Evolutionary conservation across 2,888 invertebrate species (phyloP), one percentile per base, ranked within the genome.

Genomic region (Bugula neritina): DNA sequence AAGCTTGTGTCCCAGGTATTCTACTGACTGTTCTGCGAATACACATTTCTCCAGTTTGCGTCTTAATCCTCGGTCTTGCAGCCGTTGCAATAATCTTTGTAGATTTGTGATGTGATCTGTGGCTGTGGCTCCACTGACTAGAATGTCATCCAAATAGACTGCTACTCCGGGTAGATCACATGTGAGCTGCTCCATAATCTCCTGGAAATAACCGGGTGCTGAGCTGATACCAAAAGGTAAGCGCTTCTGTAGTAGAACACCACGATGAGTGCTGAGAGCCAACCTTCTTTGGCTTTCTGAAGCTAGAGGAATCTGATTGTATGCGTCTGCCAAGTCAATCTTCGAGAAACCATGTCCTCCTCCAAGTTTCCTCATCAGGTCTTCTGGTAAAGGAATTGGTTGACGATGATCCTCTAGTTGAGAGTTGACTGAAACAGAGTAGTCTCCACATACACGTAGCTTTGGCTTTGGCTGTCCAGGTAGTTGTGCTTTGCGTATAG

Each of bases 131-230:
- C 75, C 76, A 1, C 76, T 75, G 0, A 78, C 69, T 10, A 77
- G 72, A 54, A 79, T 76, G 57, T 79, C 78, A 72, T 79, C 78
- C 0, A 79, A 58, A n/a, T 75, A 74, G 3, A 74, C 74, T 0
- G 74, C 69, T 0, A 75, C 75, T 35, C 74, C 73, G 0, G 76
- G 74, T 3, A 79, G 72, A 5, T 75, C 77, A 5, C 72, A 58
- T 25, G 78, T 23, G 2, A 78, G 34, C 21, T 76, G 74, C 25
- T 79, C 79, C 72, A 77, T 78, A 17, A 74, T 72, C 0, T 73
- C 21, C 69, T 78, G 78, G 63, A 76, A 76, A 57, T 77, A 74
- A 0, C 74, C 76, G 2, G 76, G 76, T 0, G 76, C 75, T 2
- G 76, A 76, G 0, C 75, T 72, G 1, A 78, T 73, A 10, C 77